phyloP scores from a whole-genome alignment of 2,113 vertebrate species.

The Onychostoma macrolepis region DNA sequence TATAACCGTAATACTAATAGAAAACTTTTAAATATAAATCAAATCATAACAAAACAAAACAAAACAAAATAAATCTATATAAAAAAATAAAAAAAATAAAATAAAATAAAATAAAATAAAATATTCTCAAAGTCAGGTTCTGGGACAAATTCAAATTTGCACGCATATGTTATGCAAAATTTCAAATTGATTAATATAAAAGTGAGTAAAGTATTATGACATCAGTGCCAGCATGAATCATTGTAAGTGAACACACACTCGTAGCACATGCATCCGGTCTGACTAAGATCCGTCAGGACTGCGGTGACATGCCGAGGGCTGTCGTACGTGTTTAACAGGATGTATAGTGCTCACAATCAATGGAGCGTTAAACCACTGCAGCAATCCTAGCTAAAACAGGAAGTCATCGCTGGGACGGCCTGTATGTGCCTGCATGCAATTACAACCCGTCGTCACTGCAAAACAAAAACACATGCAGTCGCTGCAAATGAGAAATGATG shows the following conservation, averaged over 20 bases:
- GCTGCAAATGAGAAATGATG: constrained; percentile 13
- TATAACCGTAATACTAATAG: too few relatives aligned
- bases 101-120: too few relatives aligned
- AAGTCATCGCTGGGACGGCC: background rate
- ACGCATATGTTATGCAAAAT: too few relatives aligned
- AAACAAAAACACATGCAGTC: background rate
- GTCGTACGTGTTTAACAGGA: constrained; percentile 38
- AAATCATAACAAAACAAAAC: too few relatives aligned
- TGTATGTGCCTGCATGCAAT: background rate
- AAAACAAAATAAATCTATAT: too few relatives aligned
- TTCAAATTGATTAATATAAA: background rate
- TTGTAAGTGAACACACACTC: background rate
- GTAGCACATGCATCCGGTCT: background rate
- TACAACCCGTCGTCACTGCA: background rate
- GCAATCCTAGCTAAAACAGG: constrained; percentile 4
- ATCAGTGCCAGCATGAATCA: background rate
- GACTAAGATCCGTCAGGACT: background rate
- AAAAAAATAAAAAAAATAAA: too few relatives aligned
- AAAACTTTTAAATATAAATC: too few relatives aligned
- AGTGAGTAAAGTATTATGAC: background rate
- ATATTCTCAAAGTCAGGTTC: background rate
- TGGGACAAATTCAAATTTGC: background rate
- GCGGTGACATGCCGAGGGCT: constrained; percentile 16
- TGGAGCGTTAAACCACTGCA: constrained; percentile 33
- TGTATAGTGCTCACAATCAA: constrained; percentile 25